Evolutionary conservation across 2,888 invertebrate genomes (phyloP), one percentile per base, ranked within the genome.

Genomic region (Caenorhabditis sulstoni): DNA sequence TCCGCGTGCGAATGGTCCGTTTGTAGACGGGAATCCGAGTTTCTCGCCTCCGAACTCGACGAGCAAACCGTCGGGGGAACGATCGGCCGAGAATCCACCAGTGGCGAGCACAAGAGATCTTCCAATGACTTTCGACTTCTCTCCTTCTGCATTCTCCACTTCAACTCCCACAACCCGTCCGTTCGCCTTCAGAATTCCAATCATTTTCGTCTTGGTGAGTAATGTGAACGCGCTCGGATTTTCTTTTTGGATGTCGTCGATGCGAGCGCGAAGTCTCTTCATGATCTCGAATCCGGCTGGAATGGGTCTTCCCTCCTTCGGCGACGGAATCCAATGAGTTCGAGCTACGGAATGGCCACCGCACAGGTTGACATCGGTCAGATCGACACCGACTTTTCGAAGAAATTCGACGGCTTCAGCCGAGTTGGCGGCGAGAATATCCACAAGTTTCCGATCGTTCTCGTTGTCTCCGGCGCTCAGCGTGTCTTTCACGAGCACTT

Each of bases 301-400:
- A 58, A 85, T 77, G 2, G 90, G 89, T 64, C 85, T 82, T 47
- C 90, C 90, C 59, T 90, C 90, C 68, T 90, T 90, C 22, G 89
- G 89, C 5, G 88, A 88, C n/a, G 89, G 89, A 62, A 90, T 82
- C 90, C 90, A 90, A 61, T 90, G 90, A 1, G 90, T 90, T 18
- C 90, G 64, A 4, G 90, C 85, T 5, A 88, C 88, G 0, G 87
- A 84, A 58, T 90, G 90, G 2, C 90, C 90, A 8, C 90, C 90
- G 55, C 89, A 90, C n/a, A 90, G 71, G 71, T 90, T 90, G 35
- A 90, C 81, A 70, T 88, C 90, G 8, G 81, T 80, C 66, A 90
- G 76, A 70, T 89, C 83, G 23, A 90, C 87, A 14, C 90, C 90
- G 7, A 74, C 65, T 18, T 64, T 57, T 37, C 22, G 20, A 20